phyloP scores from a whole-genome alignment of 2,797 vertebrate genomes.

The Lacerta bilineata region DNA sequence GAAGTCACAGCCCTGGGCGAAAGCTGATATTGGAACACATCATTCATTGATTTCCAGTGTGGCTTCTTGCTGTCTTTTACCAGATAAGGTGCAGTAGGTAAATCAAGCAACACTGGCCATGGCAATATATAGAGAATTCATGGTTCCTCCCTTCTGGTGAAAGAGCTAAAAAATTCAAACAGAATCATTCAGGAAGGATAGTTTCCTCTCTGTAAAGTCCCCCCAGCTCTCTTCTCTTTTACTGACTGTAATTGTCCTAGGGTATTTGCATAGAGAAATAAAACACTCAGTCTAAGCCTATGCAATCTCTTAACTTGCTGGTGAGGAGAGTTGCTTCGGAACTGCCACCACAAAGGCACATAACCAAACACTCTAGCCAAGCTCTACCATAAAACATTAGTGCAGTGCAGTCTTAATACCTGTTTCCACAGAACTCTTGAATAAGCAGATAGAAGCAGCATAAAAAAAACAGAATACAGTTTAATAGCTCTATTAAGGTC shows the following conservation, averaged over 20 bases:
- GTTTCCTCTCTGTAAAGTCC: background rate
- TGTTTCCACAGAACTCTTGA: background rate
- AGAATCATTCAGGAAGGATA: background rate
- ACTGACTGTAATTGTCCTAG: background rate
- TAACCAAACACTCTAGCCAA: background rate
- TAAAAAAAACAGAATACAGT: background rate
- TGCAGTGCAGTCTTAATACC: background rate
- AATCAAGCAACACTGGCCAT: background rate
- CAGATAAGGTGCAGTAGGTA: background rate
- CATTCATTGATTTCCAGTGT: background rate
- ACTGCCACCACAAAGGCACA: background rate
- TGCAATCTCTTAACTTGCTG: background rate
- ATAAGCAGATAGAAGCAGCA: background rate
- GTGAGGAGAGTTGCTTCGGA: background rate
- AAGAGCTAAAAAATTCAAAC: no score
- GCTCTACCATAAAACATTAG: no score
- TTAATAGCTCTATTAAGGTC: background rate
- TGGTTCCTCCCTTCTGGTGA: background rate
- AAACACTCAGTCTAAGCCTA: background rate
- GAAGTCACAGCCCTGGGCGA: background rate
- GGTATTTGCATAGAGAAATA: background rate
- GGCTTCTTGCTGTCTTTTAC: background rate
- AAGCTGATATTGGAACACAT: background rate
- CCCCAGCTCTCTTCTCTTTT: background rate
- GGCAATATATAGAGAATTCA: no score